Conservation (phyloP, 92 coral and sea anemone genomes). For the Zoanthus sansibaricus region DNA sequence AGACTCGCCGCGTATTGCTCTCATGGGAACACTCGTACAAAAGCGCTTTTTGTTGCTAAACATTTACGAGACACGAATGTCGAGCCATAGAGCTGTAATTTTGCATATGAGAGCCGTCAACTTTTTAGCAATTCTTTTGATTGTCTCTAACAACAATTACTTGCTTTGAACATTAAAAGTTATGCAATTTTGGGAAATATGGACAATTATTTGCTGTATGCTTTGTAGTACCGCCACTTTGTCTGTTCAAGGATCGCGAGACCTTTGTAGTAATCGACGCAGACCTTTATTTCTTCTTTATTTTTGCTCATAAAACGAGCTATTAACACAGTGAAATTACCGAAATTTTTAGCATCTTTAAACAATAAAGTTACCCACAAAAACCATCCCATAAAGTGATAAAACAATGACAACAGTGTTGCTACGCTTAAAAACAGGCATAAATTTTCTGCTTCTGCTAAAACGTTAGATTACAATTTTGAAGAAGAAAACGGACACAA, state of each 20-base stretch:
- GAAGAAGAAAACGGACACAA: background rate
- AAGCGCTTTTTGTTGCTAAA: conserved; percentile 1
- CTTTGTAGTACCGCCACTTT: conserved; percentile 29
- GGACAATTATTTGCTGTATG: conserved; percentile 3
- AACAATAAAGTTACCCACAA: conserved; percentile 10
- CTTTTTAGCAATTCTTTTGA: conserved; percentile 1
- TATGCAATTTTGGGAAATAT: conserved; percentile 1
- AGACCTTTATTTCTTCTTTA: conserved; percentile 9
- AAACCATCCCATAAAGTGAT: conserved; percentile 7
- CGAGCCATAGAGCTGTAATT: conserved; percentile 8
- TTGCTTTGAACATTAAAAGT: conserved; percentile 12
- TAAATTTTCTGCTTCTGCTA: background rate
- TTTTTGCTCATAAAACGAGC: conserved; percentile 5
- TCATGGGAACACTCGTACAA: conserved; percentile 25
- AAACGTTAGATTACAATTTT: background rate
- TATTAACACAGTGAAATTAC: conserved; percentile 30
- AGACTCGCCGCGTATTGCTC: conserved; percentile 11
- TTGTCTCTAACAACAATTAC: conserved; percentile 19
- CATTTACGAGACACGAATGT: conserved; percentile 20
- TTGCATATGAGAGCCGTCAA: conserved; percentile 36
- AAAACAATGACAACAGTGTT: conserved; percentile 26
- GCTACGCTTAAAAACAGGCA: conserved; percentile 12
- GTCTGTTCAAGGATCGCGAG: background rate
- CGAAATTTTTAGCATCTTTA: conserved; percentile 7
- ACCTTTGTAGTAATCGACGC: conserved; percentile 1